Conservation (phyloP, 1,140 invertebrate genomes). For the Drosophila takahashii region DNA sequence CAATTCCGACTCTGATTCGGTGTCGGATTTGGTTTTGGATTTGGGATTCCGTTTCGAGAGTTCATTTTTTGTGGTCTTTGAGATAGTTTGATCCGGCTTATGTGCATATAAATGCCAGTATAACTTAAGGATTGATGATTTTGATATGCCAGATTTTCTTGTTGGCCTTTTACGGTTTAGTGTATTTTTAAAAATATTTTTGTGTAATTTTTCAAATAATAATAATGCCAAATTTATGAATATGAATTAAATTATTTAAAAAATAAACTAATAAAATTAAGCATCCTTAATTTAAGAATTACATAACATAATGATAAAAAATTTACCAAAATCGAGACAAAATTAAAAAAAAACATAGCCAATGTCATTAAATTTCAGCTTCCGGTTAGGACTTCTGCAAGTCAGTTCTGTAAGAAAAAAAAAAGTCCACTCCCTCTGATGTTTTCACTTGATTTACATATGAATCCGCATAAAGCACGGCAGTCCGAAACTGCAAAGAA, state of each 20-base stretch:
- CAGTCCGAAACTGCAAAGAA: slow-evolving; percentile 59
- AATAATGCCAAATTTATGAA: too few relatives aligned
- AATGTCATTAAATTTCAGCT: slow-evolving; percentile 4
- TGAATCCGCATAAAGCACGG: slow-evolving; percentile 67
- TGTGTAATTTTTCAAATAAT: too few relatives aligned
- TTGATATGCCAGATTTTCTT: slow-evolving; percentile 3
- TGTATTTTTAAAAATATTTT: neutral
- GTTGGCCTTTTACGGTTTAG: neutral
- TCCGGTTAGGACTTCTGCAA: slow-evolving; percentile 31
- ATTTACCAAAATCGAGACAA: neutral
- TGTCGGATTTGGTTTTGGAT: slow-evolving; percentile 21
- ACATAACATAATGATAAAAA: neutral
- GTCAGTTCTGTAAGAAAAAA: slow-evolving; percentile 16
- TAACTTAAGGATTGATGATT: slow-evolving; percentile 19
- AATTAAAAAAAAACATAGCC: too few relatives aligned
- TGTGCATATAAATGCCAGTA: neutral
- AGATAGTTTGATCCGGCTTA: slow-evolving; percentile 17
- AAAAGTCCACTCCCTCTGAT: slow-evolving; percentile 27
- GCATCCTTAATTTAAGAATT: too few relatives aligned
- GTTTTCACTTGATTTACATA: slow-evolving; percentile 73
- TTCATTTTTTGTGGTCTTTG: slow-evolving; percentile 2
- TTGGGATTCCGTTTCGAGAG: slow-evolving; percentile 11
- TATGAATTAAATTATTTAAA: neutral
- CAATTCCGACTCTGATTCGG: slow-evolving; percentile 35
- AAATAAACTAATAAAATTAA: too few relatives aligned